These are phyloP conservation scores for Callospermophilus lateralis DNA, from an alignment of 2,113 vertebrate genomes.

Conservation along the genomic window DNA sequence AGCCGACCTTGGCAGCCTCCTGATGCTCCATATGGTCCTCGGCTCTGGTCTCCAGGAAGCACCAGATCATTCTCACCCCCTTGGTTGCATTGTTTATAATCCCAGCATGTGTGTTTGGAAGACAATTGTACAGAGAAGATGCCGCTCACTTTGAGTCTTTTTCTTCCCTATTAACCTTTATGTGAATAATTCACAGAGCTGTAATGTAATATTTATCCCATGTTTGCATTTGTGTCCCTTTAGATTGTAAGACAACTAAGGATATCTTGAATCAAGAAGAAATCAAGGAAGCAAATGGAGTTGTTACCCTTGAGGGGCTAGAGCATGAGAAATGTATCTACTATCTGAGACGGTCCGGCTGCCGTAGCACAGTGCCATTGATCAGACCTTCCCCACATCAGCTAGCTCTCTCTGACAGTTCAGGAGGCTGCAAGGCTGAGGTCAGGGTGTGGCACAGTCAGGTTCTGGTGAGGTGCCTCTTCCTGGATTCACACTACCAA, in stretches of 20 bases:
- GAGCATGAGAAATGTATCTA: not conserved
- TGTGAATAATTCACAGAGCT: not conserved
- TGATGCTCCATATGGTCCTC: slow-evolving; percentile 73
- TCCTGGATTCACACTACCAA: not conserved
- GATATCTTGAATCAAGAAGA: not conserved
- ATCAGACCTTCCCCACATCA: not conserved
- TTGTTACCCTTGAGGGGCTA: not conserved
- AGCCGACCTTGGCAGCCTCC: slow-evolving; percentile 47
- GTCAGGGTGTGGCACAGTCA: no score
- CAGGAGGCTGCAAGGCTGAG: not conserved
- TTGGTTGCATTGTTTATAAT: slow-evolving; percentile 63
- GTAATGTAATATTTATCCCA: not conserved
- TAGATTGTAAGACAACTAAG: not conserved
- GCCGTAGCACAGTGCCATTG: accelerated
- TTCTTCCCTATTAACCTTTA: slow-evolving; percentile 33
- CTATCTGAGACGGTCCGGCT: not conserved
- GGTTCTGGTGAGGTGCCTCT: not conserved
- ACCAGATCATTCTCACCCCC: slow-evolving; percentile 24
- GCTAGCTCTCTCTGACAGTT: not conserved
- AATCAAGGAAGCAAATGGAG: not conserved
- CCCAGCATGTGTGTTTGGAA: slow-evolving; percentile 61
- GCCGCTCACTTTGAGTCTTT: not conserved
- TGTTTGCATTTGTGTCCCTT: not conserved
- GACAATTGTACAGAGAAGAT: slow-evolving; percentile 51
- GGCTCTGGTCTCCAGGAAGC: slow-evolving; percentile 73